Evolutionary conservation across 1,140 invertebrate genomes (phyloP).

Genomic region (Aphelenchoides fujianensis): DNA sequence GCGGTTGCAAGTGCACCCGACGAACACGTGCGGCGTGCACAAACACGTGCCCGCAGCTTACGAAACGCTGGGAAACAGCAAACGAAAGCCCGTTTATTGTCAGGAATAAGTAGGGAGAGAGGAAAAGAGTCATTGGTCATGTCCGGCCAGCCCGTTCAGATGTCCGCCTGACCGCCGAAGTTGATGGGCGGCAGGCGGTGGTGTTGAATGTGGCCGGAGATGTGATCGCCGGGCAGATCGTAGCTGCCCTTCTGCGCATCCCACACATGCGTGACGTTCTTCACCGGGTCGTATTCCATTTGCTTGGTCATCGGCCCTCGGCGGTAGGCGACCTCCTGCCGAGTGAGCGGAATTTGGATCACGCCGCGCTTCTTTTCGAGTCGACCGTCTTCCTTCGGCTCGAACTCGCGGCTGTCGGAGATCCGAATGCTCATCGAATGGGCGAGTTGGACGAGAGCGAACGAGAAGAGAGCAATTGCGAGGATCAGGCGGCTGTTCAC

Average conservation of each 20-base stretch:
- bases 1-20: no score
- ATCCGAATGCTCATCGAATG: neutral
- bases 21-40: no score
- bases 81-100: no score
- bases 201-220: no score
- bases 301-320: conserved; percentile 1
- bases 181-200: no score
- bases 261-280: conserved; percentile 10
- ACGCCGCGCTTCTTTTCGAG: neutral
- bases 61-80: no score
- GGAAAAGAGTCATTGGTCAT: no score
- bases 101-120: no score
- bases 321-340: neutral
- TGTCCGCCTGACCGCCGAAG: no score
- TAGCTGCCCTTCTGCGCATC: neutral
- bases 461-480: neutral
- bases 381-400: neutral
- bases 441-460: neutral
- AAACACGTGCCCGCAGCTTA: no score
- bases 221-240: conserved; percentile 1
- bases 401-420: neutral
- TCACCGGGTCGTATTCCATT: neutral
- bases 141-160: no score
- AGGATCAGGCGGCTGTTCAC: neutral
- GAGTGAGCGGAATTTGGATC: neutral